Evolutionary conservation across 2,113 vertebrate species (phyloP).

Genomic region (Entosphenus tridentatus): DNA sequence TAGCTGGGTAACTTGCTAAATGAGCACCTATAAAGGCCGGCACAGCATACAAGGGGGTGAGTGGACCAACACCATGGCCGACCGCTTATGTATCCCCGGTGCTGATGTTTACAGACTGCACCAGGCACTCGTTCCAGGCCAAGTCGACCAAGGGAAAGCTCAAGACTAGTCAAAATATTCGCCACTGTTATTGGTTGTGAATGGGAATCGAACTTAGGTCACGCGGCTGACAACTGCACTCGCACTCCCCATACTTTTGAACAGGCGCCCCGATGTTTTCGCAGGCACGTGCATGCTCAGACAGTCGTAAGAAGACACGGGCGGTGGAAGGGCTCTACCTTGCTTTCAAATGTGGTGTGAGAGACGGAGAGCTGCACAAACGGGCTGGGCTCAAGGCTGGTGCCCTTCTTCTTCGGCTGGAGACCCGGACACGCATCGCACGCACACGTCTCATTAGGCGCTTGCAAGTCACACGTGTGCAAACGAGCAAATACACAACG

Average conservation of each 20-base stretch:
- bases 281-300: not conserved
- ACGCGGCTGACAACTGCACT: not conserved
- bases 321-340: constrained; percentile 27
- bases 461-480: no score
- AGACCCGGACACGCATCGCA: no score
- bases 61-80: no score
- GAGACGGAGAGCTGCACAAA: constrained; percentile 66
- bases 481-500: no score
- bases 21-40: no score
- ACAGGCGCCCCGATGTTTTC: not conserved
- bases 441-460: no score
- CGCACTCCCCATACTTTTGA: not conserved
- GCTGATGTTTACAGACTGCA: no score
- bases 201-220: not conserved
- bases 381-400: constrained; percentile 65
- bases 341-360: constrained; percentile 53
- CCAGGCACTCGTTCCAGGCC: no score
- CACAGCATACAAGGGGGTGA: no score
- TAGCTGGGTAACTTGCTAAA: no score
- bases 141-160: not conserved
- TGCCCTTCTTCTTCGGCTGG: constrained; percentile 30
- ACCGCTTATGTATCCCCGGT: no score
- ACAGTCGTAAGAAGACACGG: not conserved
- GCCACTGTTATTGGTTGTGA: not conserved
- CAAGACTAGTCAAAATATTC: not conserved